Conservation (phyloP, 2,797 vertebrate genomes). For the Mus caroli region DNA sequence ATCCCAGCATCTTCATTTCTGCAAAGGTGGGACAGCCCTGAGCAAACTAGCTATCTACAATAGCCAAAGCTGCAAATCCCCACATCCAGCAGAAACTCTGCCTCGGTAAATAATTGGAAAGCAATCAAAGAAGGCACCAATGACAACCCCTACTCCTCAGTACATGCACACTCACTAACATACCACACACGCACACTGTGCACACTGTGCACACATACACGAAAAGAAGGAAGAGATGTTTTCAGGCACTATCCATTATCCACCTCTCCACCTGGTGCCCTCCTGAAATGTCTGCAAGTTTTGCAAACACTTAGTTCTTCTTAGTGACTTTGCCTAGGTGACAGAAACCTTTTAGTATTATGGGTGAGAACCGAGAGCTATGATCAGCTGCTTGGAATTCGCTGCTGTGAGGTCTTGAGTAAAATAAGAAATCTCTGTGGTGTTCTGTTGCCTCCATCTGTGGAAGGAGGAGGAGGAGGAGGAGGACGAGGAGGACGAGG, state of each 20-base stretch:
- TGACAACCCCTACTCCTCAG: not conserved
- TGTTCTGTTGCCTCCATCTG: not conserved
- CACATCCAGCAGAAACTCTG: not conserved
- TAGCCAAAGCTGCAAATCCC: no score
- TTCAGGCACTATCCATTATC: not conserved
- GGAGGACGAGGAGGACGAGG: not conserved
- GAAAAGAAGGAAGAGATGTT: not conserved
- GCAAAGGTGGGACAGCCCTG: not conserved
- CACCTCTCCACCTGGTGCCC: not conserved
- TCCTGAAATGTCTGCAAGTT: not conserved
- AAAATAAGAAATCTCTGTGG: no score
- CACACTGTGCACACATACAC: not conserved
- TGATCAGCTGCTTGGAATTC: not conserved
- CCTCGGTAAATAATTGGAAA: not conserved
- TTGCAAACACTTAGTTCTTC: not conserved
- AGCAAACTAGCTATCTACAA: not conserved
- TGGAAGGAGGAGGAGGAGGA: not conserved
- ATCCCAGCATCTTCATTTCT: not conserved
- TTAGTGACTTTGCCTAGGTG: not conserved
- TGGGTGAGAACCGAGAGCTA: not conserved
- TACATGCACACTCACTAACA: no score
- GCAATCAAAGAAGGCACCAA: not conserved
- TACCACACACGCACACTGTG: not conserved
- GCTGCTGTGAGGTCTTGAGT: not conserved
- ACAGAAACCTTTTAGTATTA: rapidly evolving